Evolutionary conservation across 2,113 vertebrate genomes (phyloP).

Genomic region (Petroica traversi): DNA sequence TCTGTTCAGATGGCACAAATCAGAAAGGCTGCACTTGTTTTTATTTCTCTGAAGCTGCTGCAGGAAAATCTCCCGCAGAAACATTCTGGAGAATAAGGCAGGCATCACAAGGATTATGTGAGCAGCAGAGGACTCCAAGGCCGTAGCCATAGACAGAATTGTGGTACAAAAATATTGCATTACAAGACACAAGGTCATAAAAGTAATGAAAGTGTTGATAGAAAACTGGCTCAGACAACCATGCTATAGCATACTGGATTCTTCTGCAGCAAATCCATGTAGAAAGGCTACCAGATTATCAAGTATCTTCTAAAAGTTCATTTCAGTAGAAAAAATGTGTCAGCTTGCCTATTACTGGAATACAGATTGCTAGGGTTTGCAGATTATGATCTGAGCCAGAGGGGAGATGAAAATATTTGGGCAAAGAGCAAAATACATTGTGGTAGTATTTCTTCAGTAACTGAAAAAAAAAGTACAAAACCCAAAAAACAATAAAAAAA

Average conservation of each 20-base stretch:
- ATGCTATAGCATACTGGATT: not conserved
- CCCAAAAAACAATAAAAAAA: not conserved
- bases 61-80: not conserved
- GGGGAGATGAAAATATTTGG: not conserved
- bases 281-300: not conserved
- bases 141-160: not conserved
- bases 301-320: not conserved
- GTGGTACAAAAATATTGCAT: not conserved
- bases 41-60: not conserved
- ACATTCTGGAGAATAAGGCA: not conserved
- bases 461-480: not conserved
- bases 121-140: not conserved
- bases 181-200: not conserved
- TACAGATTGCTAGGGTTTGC: not conserved
- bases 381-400: not conserved
- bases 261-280: not conserved
- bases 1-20: not conserved
- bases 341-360: not conserved
- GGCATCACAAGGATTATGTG: not conserved
- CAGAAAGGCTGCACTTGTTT: accelerated
- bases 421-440: not conserved
- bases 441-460: not conserved
- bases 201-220: not conserved
- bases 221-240: not conserved
- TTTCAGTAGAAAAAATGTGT: not conserved